Conservation (phyloP, 1,140 invertebrate species). For the Liolophura sinensis region DNA sequence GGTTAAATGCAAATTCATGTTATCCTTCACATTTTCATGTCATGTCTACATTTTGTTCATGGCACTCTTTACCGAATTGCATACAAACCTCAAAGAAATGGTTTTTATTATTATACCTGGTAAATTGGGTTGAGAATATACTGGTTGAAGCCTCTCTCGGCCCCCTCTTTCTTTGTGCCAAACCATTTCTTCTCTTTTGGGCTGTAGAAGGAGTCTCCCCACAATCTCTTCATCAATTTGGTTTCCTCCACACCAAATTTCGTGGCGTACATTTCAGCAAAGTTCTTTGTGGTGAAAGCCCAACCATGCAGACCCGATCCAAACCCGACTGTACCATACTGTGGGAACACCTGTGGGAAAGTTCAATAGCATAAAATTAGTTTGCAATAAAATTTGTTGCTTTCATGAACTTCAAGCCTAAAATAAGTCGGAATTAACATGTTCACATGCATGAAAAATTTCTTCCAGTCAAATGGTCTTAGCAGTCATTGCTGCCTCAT, state of each 20-base stretch:
- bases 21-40: not conserved
- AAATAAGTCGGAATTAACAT: no score
- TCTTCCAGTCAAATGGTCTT: no score
- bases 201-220: slow-evolving; percentile 99
- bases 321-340: slow-evolving; percentile 98
- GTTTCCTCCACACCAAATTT: slow-evolving; percentile 97
- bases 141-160: slow-evolving; percentile 97
- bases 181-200: slow-evolving; percentile 86
- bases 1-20: not conserved
- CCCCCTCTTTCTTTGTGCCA: slow-evolving; percentile 81
- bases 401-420: no score
- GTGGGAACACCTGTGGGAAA: slow-evolving; percentile 78
- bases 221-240: slow-evolving; percentile 93
- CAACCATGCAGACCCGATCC: slow-evolving; percentile 98
- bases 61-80: not conserved
- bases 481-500: no score
- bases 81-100: not conserved
- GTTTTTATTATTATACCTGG: slow-evolving; percentile 68
- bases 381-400: no score
- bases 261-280: slow-evolving; percentile 97
- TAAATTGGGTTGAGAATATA: slow-evolving; percentile 99
- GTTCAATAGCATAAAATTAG: no score
- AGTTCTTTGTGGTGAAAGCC: slow-evolving; percentile 99
- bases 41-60: slow-evolving; percentile 6
- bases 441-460: no score